Conservation (phyloP, 2,888 invertebrate species). For the Sipha maydis region DNA sequence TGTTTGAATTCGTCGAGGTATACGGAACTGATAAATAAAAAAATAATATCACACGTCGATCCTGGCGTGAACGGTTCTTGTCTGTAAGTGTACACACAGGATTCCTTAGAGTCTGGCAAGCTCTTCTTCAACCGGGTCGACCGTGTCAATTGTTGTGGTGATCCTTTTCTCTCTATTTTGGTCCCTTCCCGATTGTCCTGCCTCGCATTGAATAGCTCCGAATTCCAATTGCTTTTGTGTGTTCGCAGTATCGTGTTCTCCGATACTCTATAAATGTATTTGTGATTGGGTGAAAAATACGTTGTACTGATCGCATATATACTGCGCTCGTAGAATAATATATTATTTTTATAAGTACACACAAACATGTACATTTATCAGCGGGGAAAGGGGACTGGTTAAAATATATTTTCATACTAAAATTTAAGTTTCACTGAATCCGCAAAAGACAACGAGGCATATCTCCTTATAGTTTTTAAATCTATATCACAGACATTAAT, state of each 20-base stretch:
- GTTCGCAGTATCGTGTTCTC: not conserved
- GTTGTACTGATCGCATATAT: not conserved
- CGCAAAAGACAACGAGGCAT: not conserved
- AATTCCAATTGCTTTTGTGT: constrained; percentile 9
- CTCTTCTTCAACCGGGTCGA: not conserved
- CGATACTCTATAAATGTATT: not conserved
- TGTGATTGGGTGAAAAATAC: not conserved
- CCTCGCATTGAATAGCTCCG: not conserved
- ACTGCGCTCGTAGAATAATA: not conserved
- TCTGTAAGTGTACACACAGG: not conserved
- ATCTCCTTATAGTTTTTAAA: not conserved
- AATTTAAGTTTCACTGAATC: not conserved
- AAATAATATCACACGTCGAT: not conserved
- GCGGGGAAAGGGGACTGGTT: not conserved
- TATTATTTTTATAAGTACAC: not conserved
- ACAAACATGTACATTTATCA: not conserved
- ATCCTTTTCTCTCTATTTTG: constrained; percentile 19
- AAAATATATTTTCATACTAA: not conserved
- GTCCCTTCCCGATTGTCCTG: constrained; percentile 31
- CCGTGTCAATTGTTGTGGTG: constrained; percentile 36
- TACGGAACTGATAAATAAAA: not conserved
- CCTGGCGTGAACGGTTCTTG: not conserved
- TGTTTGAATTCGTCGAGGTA: not conserved
- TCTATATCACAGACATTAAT: not conserved
- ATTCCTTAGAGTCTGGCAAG: constrained; percentile 51